Evolutionary conservation across 2,888 invertebrate species (phyloP), one percentile per base, ranked within the genome.

Genomic region (Peribatodes rhomboidaria): DNA sequence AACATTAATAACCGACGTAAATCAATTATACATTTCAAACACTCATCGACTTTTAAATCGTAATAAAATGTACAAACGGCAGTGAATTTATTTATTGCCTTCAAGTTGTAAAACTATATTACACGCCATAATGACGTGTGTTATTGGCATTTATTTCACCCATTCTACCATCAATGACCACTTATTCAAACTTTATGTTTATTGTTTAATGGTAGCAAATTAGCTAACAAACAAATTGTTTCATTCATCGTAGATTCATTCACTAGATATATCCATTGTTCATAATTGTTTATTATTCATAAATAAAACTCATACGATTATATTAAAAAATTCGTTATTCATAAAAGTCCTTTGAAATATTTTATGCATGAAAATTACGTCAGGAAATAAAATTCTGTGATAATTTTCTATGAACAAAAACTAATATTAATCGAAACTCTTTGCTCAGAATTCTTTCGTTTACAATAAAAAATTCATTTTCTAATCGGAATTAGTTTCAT

Each of bases 51-150:
- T 92, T 89, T 92, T 90, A 92, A 93, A 92, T 92, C 87, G 90
- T 89, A 92, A 92, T 93, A 92, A 92, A 92, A 89, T 91, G 84
- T 88, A 91, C 89, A 87, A 91, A 86, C 91, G 86, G 90, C 91
- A 91, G 90, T 91, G 89, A 89, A 90, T 91, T 86, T 90, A 91
- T 92, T 93, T 92, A 92, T 90, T 90, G 87, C 92, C 85, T 86
- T 87, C 84, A 89, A 92, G 93, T 90, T 91, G 92, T 93, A 90
- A 92, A 93, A 87, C 89, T 84, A 91, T 92, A 91, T 92, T 90
- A 91, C 88, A 92, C 87, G 87, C 85, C 82, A 87, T 92, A 91
- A 92, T 92, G 87, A 92, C 81, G 90, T 89, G 90, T 90, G 90
- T 88, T 90, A 91, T 89, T 90, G 90, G 87, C 87, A 85, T 93